Evolutionary conservation across 2,797 vertebrate species (phyloP).

Genomic region (Huso huso): DNA sequence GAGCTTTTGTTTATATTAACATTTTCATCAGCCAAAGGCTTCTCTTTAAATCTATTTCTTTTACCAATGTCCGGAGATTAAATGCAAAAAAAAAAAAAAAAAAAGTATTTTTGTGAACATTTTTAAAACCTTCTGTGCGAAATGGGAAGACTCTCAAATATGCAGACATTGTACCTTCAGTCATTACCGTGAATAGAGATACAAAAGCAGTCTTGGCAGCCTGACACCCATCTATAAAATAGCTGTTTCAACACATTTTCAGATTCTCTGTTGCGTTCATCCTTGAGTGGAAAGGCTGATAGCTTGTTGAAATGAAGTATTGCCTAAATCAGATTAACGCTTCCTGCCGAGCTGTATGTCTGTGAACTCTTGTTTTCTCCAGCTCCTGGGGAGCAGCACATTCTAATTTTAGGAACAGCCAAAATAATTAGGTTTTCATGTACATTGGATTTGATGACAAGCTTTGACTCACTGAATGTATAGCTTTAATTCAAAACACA

Average conservation of each 20-base stretch:
- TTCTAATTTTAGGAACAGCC: constrained; percentile 10
- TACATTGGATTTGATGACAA: constrained; percentile 16
- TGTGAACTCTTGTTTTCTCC: not conserved
- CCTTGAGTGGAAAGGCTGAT: not conserved
- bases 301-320: constrained; percentile 13
- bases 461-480: constrained; percentile 5
- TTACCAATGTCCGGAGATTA: not conserved
- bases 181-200: not conserved
- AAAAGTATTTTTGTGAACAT: not conserved
- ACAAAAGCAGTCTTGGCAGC: constrained; percentile 3
- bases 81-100: not conserved
- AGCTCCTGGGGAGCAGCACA: constrained; percentile 4
- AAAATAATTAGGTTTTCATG: constrained; percentile 13
- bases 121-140: not conserved
- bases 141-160: not conserved
- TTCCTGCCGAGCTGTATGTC: constrained; percentile 18
- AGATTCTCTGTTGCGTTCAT: constrained; percentile 4
- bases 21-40: no score
- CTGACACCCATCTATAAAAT: not conserved
- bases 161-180: constrained; percentile 3
- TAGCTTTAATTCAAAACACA: constrained; percentile 17
- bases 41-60: no score
- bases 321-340: not conserved
- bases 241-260: not conserved
- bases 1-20: no score